phyloP scores from a whole-genome alignment of 2,797 vertebrate genomes.

The Tympanoctomys barrerae region DNA sequence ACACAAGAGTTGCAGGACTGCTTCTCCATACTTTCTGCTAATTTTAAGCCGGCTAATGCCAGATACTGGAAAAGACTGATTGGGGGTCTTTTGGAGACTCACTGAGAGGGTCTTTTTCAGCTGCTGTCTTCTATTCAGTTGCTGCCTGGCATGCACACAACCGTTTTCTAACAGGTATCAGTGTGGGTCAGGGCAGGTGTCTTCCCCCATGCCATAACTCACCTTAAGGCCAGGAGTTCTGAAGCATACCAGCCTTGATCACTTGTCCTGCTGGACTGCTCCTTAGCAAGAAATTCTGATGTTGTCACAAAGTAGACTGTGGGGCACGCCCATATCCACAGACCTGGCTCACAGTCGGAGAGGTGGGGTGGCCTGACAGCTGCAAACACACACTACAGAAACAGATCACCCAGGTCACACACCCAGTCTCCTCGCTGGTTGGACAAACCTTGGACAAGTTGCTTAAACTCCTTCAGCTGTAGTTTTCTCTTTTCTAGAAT shows the following conservation, averaged over 20 bases:
- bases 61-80: constrained; percentile 19
- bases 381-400: neutral
- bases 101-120: constrained; percentile 27
- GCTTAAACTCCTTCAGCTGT: neutral
- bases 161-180: constrained; percentile 14
- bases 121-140: constrained; percentile 10
- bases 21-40: neutral
- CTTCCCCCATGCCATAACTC: constrained; percentile 34
- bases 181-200: neutral
- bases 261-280: neutral
- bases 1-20: constrained; percentile 9
- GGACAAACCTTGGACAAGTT: neutral
- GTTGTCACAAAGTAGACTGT: neutral
- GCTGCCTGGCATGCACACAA: neutral
- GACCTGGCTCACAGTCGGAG: neutral
- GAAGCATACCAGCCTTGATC: constrained; percentile 17
- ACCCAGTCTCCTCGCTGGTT: neutral
- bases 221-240: constrained; percentile 28
- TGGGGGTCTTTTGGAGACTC: neutral
- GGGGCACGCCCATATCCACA: neutral
- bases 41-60: constrained; percentile 12
- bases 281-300: neutral
- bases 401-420: neutral
- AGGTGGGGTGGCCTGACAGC: neutral
- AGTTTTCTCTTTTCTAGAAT: constrained; percentile 44